These are phyloP conservation scores for Sweltsa coloradensis DNA, from an alignment of 1,140 invertebrate genomes.

Conservation along the genomic window DNA sequence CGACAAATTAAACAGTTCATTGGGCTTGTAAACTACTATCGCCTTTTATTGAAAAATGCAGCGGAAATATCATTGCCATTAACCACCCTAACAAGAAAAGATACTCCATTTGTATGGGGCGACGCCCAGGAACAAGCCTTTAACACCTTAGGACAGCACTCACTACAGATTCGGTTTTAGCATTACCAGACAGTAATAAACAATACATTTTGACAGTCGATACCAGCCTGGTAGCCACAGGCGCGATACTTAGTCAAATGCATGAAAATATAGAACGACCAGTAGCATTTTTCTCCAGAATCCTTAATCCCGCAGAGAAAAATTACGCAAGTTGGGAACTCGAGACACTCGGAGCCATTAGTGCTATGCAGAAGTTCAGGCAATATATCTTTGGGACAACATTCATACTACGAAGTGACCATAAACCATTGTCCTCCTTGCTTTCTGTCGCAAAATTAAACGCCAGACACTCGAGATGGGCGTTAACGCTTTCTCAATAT, in stretches of 20 bases:
- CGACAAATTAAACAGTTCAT: conserved; percentile 26
- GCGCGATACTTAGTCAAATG: conserved; percentile 20
- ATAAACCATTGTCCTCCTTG: conserved; percentile 16
- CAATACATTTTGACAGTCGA: conserved; percentile 19
- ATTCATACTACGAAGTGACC: conserved; percentile 16
- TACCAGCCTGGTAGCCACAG: conserved; percentile 19
- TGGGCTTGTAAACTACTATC: conserved; percentile 26
- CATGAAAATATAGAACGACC: conserved; percentile 9
- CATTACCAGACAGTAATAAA: conserved; percentile 14
- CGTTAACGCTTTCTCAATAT: conserved; percentile 17
- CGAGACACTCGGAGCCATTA: background rate
- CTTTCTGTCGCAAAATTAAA: conserved; percentile 14
- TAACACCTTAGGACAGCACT: conserved; percentile 12
- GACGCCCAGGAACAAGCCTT: conserved; percentile 11
- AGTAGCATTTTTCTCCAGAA: conserved; percentile 28
- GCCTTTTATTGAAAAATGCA: conserved; percentile 25
- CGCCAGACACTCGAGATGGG: conserved; percentile 12
- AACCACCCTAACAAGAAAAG: conserved; percentile 18
- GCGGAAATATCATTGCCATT: conserved; percentile 23
- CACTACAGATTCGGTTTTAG: conserved; percentile 12
- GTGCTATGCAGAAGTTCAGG: background rate
- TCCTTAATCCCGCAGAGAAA: conserved; percentile 24
- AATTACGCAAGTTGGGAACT: conserved; percentile 27
- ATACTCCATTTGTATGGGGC: conserved; percentile 10
- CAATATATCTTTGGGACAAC: conserved; percentile 14